Percentiles rank a stretch among this genome's conserved stretches.
Conservation (phyloP, 1,140 invertebrate genomes). For the Tetragonula clypearis region DNA sequence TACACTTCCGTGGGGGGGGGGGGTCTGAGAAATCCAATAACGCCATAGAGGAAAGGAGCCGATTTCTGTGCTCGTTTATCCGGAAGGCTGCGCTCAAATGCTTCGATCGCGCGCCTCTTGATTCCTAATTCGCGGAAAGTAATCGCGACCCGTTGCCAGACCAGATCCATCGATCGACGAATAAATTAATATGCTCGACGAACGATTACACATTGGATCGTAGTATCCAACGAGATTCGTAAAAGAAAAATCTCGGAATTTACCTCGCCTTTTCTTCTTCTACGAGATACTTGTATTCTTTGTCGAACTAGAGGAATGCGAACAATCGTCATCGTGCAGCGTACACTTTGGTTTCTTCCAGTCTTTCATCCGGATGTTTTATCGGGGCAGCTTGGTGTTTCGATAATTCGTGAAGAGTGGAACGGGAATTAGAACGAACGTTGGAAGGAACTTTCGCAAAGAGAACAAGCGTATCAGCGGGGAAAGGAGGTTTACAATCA, state of each 20-base stretch:
- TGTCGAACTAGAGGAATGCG: too few species aligned
- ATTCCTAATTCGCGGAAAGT: not conserved
- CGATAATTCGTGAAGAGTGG: not conserved
- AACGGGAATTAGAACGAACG: not conserved
- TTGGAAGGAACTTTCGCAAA: not conserved
- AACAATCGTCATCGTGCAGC: too few species aligned
- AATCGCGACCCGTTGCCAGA: not conserved
- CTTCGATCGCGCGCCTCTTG: not conserved
- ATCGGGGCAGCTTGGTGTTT: not conserved
- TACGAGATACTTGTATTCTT: too few species aligned
- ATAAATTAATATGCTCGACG: not conserved
- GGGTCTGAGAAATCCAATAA: conserved; percentile 55
- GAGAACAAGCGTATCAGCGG: too few species aligned
- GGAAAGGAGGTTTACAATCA: not conserved
- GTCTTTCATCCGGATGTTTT: too few species aligned
- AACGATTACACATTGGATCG: too few species aligned
- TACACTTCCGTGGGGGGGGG: not conserved
- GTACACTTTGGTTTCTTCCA: too few species aligned
- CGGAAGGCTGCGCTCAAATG: not conserved
- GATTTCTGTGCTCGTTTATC: conserved; percentile 5
- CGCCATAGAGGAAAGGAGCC: conserved; percentile 42
- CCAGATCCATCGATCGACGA: not conserved
- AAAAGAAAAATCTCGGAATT: not conserved
- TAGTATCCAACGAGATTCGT: not conserved
- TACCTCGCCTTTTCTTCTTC: too few species aligned